A percentile compares a stretch with the other conserved stretches of the same genome.
These are phyloP conservation scores for Crotalus viridis DNA, from an alignment of 2,113 vertebrate genomes.

Conservation along the genomic window DNA sequence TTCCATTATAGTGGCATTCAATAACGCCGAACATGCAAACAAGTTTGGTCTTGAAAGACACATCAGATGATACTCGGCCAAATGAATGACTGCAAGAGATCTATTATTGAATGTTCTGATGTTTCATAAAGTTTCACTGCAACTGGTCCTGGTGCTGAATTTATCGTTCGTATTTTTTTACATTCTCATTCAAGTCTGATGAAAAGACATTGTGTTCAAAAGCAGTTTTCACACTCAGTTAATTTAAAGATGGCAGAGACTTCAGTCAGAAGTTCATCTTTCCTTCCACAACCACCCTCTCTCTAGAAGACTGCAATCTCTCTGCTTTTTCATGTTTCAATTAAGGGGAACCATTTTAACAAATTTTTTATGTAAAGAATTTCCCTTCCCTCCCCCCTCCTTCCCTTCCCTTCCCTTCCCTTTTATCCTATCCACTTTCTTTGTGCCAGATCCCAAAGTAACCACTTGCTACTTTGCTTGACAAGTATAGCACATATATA, in stretches of 20 bases:
- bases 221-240: background rate
- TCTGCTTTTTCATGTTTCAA: background rate
- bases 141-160: background rate
- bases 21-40: background rate
- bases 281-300: background rate
- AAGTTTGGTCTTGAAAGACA: background rate
- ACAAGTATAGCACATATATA: background rate
- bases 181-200: background rate
- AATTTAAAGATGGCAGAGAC: background rate
- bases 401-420: background rate
- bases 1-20: background rate
- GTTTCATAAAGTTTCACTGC: background rate
- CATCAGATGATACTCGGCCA: background rate
- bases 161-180: background rate
- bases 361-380: background rate
- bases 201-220: background rate
- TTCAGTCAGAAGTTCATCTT: background rate
- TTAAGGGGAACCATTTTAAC: background rate
- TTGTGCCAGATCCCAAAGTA: background rate
- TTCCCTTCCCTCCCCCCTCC: too few relatives aligned
- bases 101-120: background rate
- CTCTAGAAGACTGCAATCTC: background rate
- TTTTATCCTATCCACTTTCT: background rate
- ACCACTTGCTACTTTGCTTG: background rate
- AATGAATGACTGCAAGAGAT: background rate